Evolutionary conservation across 2,888 invertebrate species (phyloP).

Genomic region (Apotomis turbidana): DNA sequence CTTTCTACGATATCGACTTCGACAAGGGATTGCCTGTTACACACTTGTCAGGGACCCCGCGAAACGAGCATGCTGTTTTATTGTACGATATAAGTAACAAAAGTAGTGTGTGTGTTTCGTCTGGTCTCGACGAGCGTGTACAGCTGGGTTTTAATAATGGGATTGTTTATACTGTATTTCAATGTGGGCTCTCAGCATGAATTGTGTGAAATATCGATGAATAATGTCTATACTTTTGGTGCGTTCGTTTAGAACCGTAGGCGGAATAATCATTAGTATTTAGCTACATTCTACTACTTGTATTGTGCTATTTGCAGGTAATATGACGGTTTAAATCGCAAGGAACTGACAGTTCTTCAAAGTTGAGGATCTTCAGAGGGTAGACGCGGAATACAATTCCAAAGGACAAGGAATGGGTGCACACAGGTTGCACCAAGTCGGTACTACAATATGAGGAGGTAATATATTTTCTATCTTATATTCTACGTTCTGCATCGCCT

Average conservation of each 20-base stretch:
- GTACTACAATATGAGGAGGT: neutral
- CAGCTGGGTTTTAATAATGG: neutral
- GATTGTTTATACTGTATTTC: neutral
- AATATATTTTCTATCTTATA: neutral
- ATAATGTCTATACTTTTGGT: neutral
- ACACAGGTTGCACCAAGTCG: neutral
- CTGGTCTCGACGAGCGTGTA: too few species aligned
- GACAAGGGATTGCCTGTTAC: neutral
- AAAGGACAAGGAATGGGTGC: neutral
- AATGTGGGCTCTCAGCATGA: slow-evolving; percentile 7
- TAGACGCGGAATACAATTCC: neutral
- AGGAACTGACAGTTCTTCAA: neutral
- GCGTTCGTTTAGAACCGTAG: neutral
- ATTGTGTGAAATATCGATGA: neutral
- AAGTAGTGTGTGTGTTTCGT: too few species aligned
- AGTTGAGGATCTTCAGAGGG: neutral
- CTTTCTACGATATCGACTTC: neutral
- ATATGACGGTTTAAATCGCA: slow-evolving; percentile 6
- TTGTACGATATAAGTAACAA: too few species aligned
- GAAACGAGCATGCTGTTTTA: too few species aligned
- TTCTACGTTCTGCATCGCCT: too few species aligned
- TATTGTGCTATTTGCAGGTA: slow-evolving; percentile 28
- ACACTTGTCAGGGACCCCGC: too few species aligned
- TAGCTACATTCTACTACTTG: slow-evolving; percentile 2
- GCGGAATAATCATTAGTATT: neutral